Base-by-base conservation (phyloP, 2,113 vertebrate genomes). In the Cynocephalus volans region DNA sequence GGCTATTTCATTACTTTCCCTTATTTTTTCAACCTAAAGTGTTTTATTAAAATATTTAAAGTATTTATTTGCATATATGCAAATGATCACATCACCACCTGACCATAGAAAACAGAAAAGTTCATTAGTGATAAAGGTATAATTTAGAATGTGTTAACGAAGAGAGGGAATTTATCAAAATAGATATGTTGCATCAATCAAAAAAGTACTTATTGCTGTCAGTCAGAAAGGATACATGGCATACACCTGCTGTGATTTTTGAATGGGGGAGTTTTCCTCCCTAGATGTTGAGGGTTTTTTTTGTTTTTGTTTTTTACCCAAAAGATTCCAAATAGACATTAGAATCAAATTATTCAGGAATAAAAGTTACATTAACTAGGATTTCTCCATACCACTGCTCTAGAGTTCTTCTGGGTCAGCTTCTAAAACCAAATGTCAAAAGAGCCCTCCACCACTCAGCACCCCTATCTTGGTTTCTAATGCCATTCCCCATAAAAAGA, bases 41-140 rank as follows among this genome's bases (percentile, higher is more conserved):
- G 2, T 56, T 62, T 92, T 70, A 62, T 72, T 58, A 86, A 88
- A 89, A 73, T 95, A 95, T 54, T 94, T 86, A 72, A 92, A 89
- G 65, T 3, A 41, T 5, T 14, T 83, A 58, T 72, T 58, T 77
- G 8, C 31, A 45, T 41, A 45, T n/a, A 33, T 19, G 23, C n/a
- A 67, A 60, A 83, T 41, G 75, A 75, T 56, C 81, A 77, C 3
- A 88, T 36, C 15, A 54, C 13, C 26, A 89, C 54, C 41, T 73
- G 19, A 76, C 50, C 62, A 88, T 1, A 88, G 33, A 84, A 75
- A 58, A 87, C 45, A 76, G 5, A 76, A 67, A 5, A 77, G 67
- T 70, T 75, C 5, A 48, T 54, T 60, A 88, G 14, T 36, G 33
- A 50, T 23, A 45, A 82, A 36, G 70, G 31, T 84, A 73, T 77